Evolutionary conservation across 30 jellyfish, hydroid and myxozoan genomes (phyloP).

Genomic region (Hydractinia symbiolongicarpus): DNA sequence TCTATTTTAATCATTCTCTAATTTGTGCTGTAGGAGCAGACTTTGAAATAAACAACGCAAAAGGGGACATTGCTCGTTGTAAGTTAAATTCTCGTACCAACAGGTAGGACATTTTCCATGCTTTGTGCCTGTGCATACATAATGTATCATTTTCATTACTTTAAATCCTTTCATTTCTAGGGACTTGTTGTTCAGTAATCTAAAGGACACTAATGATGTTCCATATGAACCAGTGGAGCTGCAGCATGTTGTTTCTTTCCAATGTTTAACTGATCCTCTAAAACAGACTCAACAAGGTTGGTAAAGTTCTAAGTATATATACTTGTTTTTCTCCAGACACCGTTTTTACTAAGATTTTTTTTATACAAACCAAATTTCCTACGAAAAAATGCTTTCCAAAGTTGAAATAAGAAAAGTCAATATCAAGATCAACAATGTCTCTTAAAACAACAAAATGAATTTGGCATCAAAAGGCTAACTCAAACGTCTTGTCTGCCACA

Average conservation of each 20-base stretch:
- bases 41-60: background rate
- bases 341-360: background rate
- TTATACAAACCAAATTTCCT: background rate
- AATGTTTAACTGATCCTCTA: slow-evolving; percentile 37
- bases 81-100: background rate
- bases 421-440: too few species aligned
- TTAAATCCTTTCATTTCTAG: background rate
- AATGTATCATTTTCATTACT: background rate
- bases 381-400: too few species aligned
- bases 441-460: too few species aligned
- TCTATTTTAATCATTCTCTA: too few species aligned
- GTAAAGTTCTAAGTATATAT: background rate
- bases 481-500: too few species aligned
- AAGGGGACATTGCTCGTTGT: slow-evolving; percentile 1
- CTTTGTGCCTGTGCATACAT: background rate
- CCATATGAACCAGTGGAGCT: slow-evolving; percentile 22
- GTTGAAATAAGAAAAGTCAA: too few species aligned
- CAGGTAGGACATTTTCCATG: background rate
- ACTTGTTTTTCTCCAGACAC: background rate
- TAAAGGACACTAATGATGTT: background rate
- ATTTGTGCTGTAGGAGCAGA: slow-evolving; percentile 21
- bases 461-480: too few species aligned
- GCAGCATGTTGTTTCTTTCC: slow-evolving; percentile 20
- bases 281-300: slow-evolving; percentile 16
- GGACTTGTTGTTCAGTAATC: background rate